Conservation (phyloP, 2,888 invertebrate species). For the Stenotaenia linearis region DNA sequence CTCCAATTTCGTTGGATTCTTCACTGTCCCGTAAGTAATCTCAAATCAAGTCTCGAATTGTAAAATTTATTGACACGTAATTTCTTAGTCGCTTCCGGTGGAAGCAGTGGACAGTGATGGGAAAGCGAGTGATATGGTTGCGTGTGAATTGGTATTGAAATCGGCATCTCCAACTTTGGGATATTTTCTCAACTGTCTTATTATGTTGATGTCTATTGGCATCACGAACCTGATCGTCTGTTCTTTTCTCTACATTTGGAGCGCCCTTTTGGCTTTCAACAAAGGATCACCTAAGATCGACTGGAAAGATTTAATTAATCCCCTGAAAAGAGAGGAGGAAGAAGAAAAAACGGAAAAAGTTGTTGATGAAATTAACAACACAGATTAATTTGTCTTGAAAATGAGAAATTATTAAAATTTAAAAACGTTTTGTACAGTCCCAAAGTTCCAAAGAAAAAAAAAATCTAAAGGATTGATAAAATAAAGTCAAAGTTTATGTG, state of each 20-base stretch:
- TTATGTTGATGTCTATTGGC: not conserved
- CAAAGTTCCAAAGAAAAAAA: too few species aligned
- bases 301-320: not conserved
- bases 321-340: not conserved
- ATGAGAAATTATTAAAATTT: too few species aligned
- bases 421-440: too few species aligned
- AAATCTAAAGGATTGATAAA: too few species aligned
- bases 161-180: not conserved
- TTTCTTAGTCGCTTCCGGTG: not conserved
- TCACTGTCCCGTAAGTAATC: not conserved
- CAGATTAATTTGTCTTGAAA: not conserved
- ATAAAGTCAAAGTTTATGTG: not conserved
- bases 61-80: not conserved
- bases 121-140: not conserved
- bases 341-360: not conserved
- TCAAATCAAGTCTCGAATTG: not conserved
- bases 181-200: not conserved
- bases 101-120: not conserved
- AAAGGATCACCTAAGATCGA: not conserved
- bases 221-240: not conserved
- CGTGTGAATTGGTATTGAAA: not conserved
- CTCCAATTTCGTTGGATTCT: slow-evolving; percentile 2
- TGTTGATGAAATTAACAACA: not conserved
- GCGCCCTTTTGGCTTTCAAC: not conserved
- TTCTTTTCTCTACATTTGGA: not conserved